A percentile compares a stretch with the other conserved stretches of the same genome.
Conservation (phyloP, 1,140 invertebrate species). For the Cotesia typhae region DNA sequence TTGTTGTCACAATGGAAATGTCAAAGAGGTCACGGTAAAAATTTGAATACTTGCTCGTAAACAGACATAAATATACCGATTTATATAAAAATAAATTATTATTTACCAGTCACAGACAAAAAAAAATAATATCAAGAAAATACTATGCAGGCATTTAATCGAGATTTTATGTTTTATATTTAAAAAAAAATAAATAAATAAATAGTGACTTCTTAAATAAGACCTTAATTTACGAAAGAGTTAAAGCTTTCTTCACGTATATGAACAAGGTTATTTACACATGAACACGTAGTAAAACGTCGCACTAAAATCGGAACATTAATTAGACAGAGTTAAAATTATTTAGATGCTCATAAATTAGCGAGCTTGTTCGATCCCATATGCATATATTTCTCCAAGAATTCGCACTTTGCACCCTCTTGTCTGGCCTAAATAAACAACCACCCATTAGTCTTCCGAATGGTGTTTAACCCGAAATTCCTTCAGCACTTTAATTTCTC, state of each 20-base stretch:
- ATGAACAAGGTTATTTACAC: slow-evolving; percentile 22
- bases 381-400: neutral
- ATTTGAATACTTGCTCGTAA: too few species aligned
- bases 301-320: slow-evolving; percentile 16
- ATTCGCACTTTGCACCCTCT: slow-evolving; percentile 20
- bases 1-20: too few species aligned
- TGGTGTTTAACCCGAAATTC: neutral
- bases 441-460: neutral
- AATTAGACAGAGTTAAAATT: slow-evolving; percentile 17
- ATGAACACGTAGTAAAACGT: neutral
- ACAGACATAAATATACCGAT: too few species aligned
- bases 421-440: neutral
- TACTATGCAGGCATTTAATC: neutral
- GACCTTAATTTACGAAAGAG: slow-evolving; percentile 28
- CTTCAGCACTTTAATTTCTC: too few species aligned
- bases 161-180: neutral
- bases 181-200: neutral
- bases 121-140: too few species aligned
- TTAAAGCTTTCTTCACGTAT: neutral
- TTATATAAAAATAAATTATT: too few species aligned
- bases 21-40: too few species aligned
- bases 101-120: too few species aligned
- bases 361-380: slow-evolving; percentile 10
- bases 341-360: slow-evolving; percentile 26
- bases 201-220: slow-evolving; percentile 3